phyloP scores from a whole-genome alignment of 2,113 vertebrate species.

The Typhlomys cinereus region DNA sequence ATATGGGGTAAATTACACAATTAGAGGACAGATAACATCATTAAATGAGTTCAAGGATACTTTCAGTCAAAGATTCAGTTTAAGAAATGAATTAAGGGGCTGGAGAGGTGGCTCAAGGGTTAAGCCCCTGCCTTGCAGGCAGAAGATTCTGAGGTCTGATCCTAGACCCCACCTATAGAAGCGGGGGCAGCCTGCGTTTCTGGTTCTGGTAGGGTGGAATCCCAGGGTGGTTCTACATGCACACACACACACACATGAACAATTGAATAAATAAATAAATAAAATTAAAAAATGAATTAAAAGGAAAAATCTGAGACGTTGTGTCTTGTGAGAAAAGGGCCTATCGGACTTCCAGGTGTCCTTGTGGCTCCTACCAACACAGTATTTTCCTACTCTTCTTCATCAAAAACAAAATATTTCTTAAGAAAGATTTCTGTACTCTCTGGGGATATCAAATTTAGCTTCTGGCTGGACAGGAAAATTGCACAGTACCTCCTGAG shows the following conservation, averaged over 20 bases:
- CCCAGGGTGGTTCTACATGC: no score
- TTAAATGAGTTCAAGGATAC: neutral
- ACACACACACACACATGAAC: no score
- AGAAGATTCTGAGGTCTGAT: no score
- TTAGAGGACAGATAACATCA: neutral
- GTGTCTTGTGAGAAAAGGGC: neutral
- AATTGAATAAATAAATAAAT: no score
- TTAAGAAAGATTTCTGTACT: neutral
- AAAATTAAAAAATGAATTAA: no score
- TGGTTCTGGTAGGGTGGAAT: no score
- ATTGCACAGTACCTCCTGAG: neutral
- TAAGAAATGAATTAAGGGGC: neutral
- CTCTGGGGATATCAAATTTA: neutral
- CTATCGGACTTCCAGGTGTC: neutral
- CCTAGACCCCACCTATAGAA: no score
- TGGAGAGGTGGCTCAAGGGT: no score
- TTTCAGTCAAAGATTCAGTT: constrained; percentile 19
- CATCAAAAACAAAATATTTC: constrained; percentile 2
- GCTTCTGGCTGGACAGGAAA: constrained; percentile 3
- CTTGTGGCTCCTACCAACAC: neutral
- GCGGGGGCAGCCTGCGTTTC: no score
- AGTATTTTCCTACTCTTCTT: neutral
- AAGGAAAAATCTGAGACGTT: neutral
- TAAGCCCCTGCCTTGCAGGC: no score
- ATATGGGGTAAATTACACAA: neutral